These are phyloP conservation scores for Rhynchonycteris naso DNA, from an alignment of 2,797 vertebrate species.

Conservation along the genomic window DNA sequence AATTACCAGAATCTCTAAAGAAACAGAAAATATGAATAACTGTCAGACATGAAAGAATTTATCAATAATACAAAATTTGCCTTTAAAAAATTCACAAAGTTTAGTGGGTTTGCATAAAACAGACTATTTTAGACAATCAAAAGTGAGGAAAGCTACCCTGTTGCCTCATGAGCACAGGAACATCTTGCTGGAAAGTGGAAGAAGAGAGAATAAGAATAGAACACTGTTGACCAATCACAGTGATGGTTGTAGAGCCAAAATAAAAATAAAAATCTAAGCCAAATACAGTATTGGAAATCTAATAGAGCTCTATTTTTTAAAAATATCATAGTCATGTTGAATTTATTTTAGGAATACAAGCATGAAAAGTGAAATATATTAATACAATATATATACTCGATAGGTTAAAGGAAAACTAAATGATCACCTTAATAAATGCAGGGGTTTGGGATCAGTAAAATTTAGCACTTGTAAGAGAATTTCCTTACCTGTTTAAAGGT, in stretches of 20 bases:
- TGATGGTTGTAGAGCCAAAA: not conserved
- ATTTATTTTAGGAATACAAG: not conserved
- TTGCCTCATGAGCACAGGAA: not conserved
- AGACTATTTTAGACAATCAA: not conserved
- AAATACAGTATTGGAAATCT: not conserved
- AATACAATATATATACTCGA: not conserved
- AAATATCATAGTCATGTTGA: not conserved
- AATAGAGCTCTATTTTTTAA: not conserved
- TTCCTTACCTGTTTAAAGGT: not conserved
- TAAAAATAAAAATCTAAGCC: not conserved
- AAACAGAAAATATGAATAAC: not conserved
- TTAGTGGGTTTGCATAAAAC: not conserved
- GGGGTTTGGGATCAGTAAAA: not conserved
- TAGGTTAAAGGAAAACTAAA: not conserved
- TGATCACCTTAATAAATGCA: not conserved
- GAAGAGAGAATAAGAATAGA: not conserved
- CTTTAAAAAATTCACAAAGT: not conserved
- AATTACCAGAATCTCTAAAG: conserved; percentile 8
- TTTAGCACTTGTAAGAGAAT: not conserved
- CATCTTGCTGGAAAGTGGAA: not conserved
- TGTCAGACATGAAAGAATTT: not conserved
- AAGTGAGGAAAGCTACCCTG: not conserved
- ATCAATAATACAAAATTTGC: not conserved
- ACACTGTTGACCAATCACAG: not conserved
- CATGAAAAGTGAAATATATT: not conserved